Evolutionary conservation across 1,140 invertebrate genomes (phyloP).

Genomic region (Pissodes strobi): DNA sequence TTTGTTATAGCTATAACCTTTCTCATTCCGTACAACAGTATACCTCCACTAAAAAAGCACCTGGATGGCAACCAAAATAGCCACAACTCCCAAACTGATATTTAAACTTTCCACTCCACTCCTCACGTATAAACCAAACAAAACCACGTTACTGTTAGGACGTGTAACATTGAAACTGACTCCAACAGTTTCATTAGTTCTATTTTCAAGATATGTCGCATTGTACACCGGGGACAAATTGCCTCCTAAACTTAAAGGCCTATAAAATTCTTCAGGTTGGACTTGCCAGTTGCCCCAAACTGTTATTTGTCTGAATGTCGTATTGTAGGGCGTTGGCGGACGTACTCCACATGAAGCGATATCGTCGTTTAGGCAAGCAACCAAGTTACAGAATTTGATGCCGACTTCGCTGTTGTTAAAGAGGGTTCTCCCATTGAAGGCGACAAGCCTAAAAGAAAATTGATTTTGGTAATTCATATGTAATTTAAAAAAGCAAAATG

Average conservation of each 20-base stretch:
- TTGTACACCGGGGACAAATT: conserved; percentile 28
- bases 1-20: neutral
- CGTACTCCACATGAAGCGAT: conserved; percentile 30
- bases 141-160: conserved; percentile 20
- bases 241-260: conserved; percentile 28
- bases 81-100: conserved; percentile 1
- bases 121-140: conserved; percentile 35
- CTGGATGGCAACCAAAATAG: neutral
- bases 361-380: conserved; percentile 31
- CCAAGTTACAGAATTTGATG: conserved; percentile 32
- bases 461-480: too few relatives aligned
- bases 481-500: too few relatives aligned
- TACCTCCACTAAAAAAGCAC: neutral
- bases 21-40: conserved; percentile 8
- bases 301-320: conserved; percentile 34
- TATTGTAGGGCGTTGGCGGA: conserved; percentile 8
- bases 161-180: conserved; percentile 21
- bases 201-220: conserved; percentile 21
- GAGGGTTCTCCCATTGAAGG: conserved; percentile 20
- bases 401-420: conserved; percentile 6
- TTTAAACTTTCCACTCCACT: conserved; percentile 9
- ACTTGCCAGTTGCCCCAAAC: conserved; percentile 22
- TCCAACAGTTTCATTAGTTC: conserved; percentile 2
- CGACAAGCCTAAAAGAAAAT: conserved; percentile 32
- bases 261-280: conserved; percentile 25